Conservation (phyloP, 2,797 vertebrate genomes). For the Sebastes iracundus region DNA sequence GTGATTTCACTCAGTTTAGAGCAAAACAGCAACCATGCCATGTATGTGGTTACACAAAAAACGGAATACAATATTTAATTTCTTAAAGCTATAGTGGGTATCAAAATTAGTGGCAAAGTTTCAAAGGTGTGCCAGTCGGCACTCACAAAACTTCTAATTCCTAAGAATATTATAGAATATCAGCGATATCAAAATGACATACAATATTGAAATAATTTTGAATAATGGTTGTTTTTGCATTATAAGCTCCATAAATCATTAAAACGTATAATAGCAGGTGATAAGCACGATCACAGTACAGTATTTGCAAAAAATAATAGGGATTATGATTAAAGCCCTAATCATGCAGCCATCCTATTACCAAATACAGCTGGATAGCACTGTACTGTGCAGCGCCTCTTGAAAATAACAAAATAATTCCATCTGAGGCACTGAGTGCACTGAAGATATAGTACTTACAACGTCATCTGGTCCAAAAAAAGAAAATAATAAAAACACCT, state of each 20-base stretch:
- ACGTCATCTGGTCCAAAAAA: constrained; percentile 14
- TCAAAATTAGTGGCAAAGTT: background rate
- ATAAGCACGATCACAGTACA: background rate
- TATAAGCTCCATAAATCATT: background rate
- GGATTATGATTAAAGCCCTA: constrained; percentile 1
- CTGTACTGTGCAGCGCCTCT: background rate
- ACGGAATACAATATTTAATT: background rate
- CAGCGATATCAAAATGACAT: background rate
- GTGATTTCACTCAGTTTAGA: background rate
- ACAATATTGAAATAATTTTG: background rate
- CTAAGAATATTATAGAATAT: background rate
- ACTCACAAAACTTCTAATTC: background rate
- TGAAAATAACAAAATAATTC: background rate
- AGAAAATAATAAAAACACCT: constrained; percentile 30
- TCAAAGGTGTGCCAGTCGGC: background rate
- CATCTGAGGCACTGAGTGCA: background rate
- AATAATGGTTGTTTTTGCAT: background rate
- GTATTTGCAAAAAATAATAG: background rate
- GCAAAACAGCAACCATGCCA: background rate
- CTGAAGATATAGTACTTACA: constrained; percentile 13
- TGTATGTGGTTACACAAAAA: background rate
- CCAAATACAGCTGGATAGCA: background rate
- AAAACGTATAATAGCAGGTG: background rate
- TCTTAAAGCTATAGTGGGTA: background rate
- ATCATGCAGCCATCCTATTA: background rate